Evolutionary conservation across 1,140 invertebrate species (phyloP), one percentile per base, ranked within the genome.

Genomic region (Brachionus rubens): DNA sequence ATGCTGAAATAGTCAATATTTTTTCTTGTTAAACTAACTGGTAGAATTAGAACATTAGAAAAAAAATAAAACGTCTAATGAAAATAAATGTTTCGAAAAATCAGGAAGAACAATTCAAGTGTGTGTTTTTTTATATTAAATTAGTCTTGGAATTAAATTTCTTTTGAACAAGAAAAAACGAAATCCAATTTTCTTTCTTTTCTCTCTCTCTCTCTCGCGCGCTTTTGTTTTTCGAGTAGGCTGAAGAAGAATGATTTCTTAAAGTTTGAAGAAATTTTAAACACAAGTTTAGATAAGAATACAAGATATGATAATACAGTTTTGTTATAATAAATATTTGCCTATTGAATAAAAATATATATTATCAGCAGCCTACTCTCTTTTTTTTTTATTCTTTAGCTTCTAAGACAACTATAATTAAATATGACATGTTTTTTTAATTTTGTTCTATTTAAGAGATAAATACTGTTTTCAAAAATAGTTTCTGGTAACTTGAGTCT

Each of bases 281-380:
- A n/a, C n/a, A n/a, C n/a, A n/a, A n/a, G n/a, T n/a, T n/a, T n/a
- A 59, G 54, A 59, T 59, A 59, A 59, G 54, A 59, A 59, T 59
- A 59, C 28, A 59, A 36, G 30, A 59, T 59, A 59, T 59, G 54
- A 59, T 59, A 59, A 59, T 54, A 28, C 52, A 54, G 26, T n/a
- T 54, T 54, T 52, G 48, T n/a, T n/a, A n/a, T n/a, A n/a, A n/a
- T n/a, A 54, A 28, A 54, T 54, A 54, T 59, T 33, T 59, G 26
- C 26, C n/a, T 40, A 40, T 59, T 59, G 54, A 59, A 59, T 59
- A 59, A 59, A 33, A 59, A 59, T 59, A 59, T 33, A 59, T 59
- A 36, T 36, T 59, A 59, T 59, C 54, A 59, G 54, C 54, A 59
- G 16, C 54, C 30, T 33, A 28, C 54, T 59, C 30, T 33, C 36